A percentile compares a stretch with the other conserved stretches of the same genome.
phyloP scores from a whole-genome alignment of 1,140 invertebrate genomes.

The Ooceraea biroi region DNA sequence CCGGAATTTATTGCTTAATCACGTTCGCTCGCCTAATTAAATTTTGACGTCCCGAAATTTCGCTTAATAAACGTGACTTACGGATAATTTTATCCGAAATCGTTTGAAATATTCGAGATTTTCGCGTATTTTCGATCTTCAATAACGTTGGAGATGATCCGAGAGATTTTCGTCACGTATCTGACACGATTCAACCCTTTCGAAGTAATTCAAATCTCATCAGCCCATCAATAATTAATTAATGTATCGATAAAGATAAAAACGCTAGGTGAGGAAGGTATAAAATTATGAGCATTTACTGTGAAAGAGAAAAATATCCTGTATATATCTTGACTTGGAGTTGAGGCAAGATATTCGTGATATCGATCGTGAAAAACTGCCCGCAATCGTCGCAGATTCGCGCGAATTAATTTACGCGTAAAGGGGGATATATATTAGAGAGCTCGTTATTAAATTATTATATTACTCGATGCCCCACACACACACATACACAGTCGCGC shows the following conservation, averaged over 20 bases:
- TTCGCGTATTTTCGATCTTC: neutral
- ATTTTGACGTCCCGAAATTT: constrained; percentile 5
- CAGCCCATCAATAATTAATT: constrained; percentile 27
- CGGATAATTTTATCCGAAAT: neutral
- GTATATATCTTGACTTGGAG: constrained; percentile 62
- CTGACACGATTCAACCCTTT: too few species aligned
- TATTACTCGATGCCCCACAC: constrained; percentile 63
- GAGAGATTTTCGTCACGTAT: neutral
- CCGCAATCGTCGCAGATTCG: constrained; percentile 43
- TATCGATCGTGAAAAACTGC: constrained; percentile 41
- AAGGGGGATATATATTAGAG: constrained; percentile 47
- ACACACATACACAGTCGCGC: constrained; percentile 42
- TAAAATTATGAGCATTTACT: neutral
- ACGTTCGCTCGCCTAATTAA: neutral
- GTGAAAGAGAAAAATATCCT: constrained; percentile 22
- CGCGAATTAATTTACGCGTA: constrained; percentile 41
- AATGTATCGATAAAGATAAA: constrained; percentile 6
- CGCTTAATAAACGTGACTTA: neutral
- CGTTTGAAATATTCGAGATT: neutral
- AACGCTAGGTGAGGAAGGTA: neutral
- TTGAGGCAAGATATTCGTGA: constrained; percentile 47
- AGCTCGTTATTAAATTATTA: constrained; percentile 73
- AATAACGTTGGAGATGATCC: neutral
- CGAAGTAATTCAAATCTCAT: neutral
- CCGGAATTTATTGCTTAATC: constrained; percentile 4